Conservation (phyloP, 2,113 vertebrate genomes). For the Puffinus mauretanicus region DNA sequence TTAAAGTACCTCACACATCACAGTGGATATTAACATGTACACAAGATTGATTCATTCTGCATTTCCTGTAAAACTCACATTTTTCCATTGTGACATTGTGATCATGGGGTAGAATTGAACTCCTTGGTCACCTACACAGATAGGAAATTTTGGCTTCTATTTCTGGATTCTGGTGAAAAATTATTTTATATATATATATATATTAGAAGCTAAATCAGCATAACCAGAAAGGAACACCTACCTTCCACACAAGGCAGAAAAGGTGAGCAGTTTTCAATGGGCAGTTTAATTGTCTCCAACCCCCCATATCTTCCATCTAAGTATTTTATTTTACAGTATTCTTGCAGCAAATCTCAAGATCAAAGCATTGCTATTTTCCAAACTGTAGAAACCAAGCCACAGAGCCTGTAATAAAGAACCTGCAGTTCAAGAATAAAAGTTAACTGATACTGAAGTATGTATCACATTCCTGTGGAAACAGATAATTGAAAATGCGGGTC, state of each 20-base stretch:
- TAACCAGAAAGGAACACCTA: background rate
- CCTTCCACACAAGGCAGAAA: background rate
- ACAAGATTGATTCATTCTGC: background rate
- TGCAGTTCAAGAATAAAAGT: background rate
- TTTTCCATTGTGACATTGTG: background rate
- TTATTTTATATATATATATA: background rate
- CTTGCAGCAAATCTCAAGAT: background rate
- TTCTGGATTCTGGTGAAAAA: background rate
- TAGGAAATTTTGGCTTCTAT: background rate
- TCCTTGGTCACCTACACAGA: background rate
- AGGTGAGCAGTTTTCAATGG: background rate
- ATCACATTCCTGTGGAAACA: background rate
- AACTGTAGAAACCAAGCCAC: background rate
- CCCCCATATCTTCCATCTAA: background rate
- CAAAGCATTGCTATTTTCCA: background rate
- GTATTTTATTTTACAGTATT: background rate
- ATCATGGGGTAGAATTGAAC: background rate
- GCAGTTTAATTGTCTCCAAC: background rate
- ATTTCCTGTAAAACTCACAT: background rate
- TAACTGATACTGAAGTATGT: background rate
- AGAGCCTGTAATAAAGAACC: background rate
- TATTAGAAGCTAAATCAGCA: background rate
- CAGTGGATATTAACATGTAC: background rate
- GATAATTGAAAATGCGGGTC: background rate
- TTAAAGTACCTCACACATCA: background rate